Evolutionary conservation across 2,797 vertebrate species (phyloP).

Genomic region (Galaxias olidus): DNA sequence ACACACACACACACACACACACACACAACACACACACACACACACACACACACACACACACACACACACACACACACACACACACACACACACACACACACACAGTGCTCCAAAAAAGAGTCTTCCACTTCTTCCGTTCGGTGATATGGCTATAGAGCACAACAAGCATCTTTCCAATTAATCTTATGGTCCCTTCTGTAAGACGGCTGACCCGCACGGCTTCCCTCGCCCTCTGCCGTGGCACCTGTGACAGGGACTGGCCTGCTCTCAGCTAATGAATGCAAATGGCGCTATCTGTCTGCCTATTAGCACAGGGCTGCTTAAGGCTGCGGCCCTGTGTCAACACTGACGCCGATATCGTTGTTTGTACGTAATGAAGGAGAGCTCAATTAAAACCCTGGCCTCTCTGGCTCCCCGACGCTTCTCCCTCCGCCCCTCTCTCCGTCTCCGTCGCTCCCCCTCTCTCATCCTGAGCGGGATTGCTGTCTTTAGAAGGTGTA

Average conservation of each 20-base stretch:
- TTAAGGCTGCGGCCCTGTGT: slow-evolving; percentile 14
- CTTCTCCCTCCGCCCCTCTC: not conserved
- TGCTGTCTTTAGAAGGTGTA: slow-evolving; percentile 20
- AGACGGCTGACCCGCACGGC: not conserved
- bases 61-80: not conserved
- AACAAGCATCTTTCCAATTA: slow-evolving; percentile 2
- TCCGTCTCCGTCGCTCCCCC: not conserved
- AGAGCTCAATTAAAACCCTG: slow-evolving; percentile 25
- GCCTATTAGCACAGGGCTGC: slow-evolving; percentile 41
- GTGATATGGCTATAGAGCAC: not conserved
- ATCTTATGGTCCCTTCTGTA: slow-evolving; percentile 1
- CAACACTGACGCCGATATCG: slow-evolving; percentile 19
- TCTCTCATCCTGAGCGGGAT: slow-evolving; percentile 4
- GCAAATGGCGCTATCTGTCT: slow-evolving; percentile 37
- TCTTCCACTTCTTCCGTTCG: not conserved
- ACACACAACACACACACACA: not conserved
- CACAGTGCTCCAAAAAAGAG: not conserved
- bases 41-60: not conserved
- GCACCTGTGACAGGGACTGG: not conserved
- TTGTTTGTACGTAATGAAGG: slow-evolving; percentile 41
- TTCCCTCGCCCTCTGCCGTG: not conserved
- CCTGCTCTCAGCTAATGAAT: slow-evolving; percentile 44
- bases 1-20: not conserved
- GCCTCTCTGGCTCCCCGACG: not conserved
- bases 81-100: not conserved